Base-by-base conservation (phyloP, 53 echinoderm and acorn worm species). In the Henricia sp. region DNA sequence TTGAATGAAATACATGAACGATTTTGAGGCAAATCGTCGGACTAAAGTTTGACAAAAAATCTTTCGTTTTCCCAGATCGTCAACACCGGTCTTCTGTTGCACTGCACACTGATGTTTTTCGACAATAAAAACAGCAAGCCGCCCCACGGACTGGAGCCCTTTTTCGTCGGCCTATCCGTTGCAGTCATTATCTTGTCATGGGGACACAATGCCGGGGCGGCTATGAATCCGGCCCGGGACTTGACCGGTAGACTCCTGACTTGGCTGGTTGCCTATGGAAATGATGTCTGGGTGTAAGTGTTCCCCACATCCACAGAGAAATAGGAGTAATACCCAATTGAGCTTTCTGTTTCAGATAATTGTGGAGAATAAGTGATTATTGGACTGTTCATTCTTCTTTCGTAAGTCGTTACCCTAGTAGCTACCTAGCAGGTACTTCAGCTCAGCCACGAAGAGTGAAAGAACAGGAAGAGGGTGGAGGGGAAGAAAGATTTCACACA, bases 211-310 rank as follows among this genome's bases (percentile, higher is more conserved):
- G 91, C 93, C 59, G 93, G 96, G 32, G 87, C 93, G 11, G 84
- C 96, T n/a, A 93, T 96, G 82, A 96, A 96, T 68, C 96, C 96
- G 0, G 96, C 96, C 58, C 71, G 96, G 32, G 96, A 96, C 44
- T 91, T 93, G 13, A 83, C 89, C 5, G 93, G 93, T 6, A 72
- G 96, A 50, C 43, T 93, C 19, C 84, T 93, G 60, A 91, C 93
- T 0, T 87, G 87, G 35, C 44, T 89, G 21, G 96, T 84, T 20
- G 96, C 93, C 23, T 96, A 93, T 37, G 93, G 93, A 17, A 13
- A 32, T 19, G 90, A 96, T 41, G 89, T 96, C 0, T 96, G 96
- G 96, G 63, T 85, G 95, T 95, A 84, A 95, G 95, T 91, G 1
- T 40, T 8, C 58, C 21, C 21, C 21, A 44, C 53, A 44, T 44